Evolutionary conservation across 2,888 invertebrate species (phyloP), one percentile per base, ranked within the genome.

Genomic region (Lymantria monacha): DNA sequence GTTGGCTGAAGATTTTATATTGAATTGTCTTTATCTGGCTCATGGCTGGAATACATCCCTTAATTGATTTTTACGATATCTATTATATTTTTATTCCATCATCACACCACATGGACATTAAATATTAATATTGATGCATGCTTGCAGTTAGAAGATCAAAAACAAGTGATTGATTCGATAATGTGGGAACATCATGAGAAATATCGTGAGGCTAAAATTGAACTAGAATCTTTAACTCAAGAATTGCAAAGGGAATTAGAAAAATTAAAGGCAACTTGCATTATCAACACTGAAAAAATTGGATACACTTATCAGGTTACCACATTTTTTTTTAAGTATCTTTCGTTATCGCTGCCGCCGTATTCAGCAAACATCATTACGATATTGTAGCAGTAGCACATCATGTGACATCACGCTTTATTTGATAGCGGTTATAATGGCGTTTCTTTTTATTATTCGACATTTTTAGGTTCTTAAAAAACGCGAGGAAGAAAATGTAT

Each of bases 231-330:
- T 9, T 93, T 96, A 59, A 93, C 94, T 52, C 95, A 97, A 78
- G 93, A 93, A 40, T 87, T 97, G 49, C 94, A 97, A 72, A 93
- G 94, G 59, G 96, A 98, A 80, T 87, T 97, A 57, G 94, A 96
- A 68, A 93, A 93, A 64, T 92, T 96, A 22, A 96, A 97, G 79
- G 95, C 96, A 7, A 93, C 95, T 7, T 96, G 96, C 56, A 90
- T 97, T 47, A 93, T 97, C 65, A 98, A 98, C 76, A 94, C 95
- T 10, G 97, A 98, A 78, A 98, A 98, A 81, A 92, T 98, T 48
- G 96, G 97, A 68, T 98, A 98, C 75, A 98, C 97, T 76, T 97
- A 96, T 76, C 96, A 96, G 74, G 92, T 88, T 57, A 55, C 70
- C 12, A 22, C 22, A 38, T 38, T 38, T 22, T 5, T 38, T 38